Evolutionary conservation across 2,113 vertebrate genomes (phyloP).

Genomic region (Rhinolophus ferrumequinum): DNA sequence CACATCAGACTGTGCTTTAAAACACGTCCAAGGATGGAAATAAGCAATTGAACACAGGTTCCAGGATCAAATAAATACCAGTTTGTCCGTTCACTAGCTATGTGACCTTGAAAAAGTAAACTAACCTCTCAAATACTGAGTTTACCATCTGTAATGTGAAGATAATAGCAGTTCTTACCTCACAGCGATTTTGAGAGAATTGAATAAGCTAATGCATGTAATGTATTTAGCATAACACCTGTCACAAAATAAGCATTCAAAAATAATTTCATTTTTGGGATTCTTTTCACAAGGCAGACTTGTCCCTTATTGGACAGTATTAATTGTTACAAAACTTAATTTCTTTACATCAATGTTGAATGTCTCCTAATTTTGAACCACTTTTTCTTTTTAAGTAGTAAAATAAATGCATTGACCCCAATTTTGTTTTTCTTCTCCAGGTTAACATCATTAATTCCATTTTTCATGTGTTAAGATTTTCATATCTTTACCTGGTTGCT

Average conservation of each 20-base stretch:
- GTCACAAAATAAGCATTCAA: conserved; percentile 30
- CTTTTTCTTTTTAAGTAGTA: background rate
- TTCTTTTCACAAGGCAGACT: background rate
- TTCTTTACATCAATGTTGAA: background rate
- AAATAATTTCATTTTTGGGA: conserved; percentile 48
- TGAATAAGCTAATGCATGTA: background rate
- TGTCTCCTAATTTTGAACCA: background rate
- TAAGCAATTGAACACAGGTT: background rate
- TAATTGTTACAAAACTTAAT: background rate
- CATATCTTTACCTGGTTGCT: background rate
- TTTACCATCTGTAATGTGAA: background rate
- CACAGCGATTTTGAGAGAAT: background rate
- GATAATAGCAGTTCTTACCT: background rate
- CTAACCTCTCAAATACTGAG: background rate
- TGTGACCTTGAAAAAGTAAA: background rate
- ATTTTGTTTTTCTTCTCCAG: background rate
- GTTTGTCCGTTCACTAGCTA: background rate
- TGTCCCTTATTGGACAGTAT: background rate
- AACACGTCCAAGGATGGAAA: background rate
- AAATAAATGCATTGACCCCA: background rate
- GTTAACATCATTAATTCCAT: background rate
- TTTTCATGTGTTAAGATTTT: background rate
- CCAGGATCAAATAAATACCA: background rate
- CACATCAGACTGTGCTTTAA: background rate
- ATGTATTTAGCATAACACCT: conserved; percentile 26